Evolutionary conservation across 92 coral and sea anemone genomes (phyloP), one percentile per base, ranked within the genome.

Genomic region (Heliopora coerulea): DNA sequence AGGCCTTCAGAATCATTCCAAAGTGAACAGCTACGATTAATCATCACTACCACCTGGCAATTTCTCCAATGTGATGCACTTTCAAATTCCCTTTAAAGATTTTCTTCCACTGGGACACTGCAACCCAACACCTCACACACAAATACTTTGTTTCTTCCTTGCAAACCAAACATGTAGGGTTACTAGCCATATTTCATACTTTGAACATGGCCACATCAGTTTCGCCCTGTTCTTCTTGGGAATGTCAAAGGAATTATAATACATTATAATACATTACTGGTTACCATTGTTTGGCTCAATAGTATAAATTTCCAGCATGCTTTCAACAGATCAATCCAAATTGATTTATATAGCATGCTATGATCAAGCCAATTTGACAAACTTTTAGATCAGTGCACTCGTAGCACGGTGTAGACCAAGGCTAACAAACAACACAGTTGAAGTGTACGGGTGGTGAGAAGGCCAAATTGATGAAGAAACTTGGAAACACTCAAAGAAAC

Each of bases 31-130:
- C 42, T 37, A 4, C 42, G 42, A 37, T 5, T 4, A 5, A 37
- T 12, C 42, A 37, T 37, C 42, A 7, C 26, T 17, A 44, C 26
- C 9, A 0, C 25, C 44, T 66, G 20, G 57, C 73, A 66, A 66
- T 46, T 26, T 66, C 34, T 66, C 41, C 73, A 66, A 29, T 66
- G 44, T 37, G 73, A 44, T 10, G 44, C 73, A 39, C 73, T 66
- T 46, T 41, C 73, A 8, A 66, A 66, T 66, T 44, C 73, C 57
- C 3, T 66, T 41, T 66, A 57, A 2, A 66, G 25, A 46, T 46
- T 11, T 20, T 66, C 73, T 49, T 41, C 73, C 15, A 57, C 73
- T 18, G 73, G 57, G 13, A 34, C 28, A 49, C 73, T 66, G 37
- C 73, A 66, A 7, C 44, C 57, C n/a, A 66, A 46, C 57, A 66